A percentile compares a stretch with the other conserved stretches of the same genome.
Conservation (phyloP, 2,888 invertebrate genomes). For the Lasioglossum zephyrum region DNA sequence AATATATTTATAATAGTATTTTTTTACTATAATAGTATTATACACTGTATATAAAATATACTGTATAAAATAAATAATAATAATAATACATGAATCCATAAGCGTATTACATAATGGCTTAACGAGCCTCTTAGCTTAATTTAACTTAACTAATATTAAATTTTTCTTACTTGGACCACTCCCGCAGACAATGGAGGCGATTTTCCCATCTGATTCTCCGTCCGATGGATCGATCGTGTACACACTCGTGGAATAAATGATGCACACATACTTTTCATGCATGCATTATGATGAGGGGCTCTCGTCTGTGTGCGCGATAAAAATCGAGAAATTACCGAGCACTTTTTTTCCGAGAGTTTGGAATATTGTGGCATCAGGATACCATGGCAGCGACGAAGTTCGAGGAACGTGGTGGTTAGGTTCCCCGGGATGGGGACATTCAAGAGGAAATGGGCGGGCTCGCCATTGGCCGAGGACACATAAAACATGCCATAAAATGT, state of each 20-base stretch:
- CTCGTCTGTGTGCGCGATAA: neutral
- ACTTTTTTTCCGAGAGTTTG: conserved; percentile 74
- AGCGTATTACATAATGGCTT: no score
- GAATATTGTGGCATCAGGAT: conserved; percentile 78
- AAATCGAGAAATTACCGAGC: neutral
- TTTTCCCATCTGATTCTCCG: neutral
- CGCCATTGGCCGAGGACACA: conserved; percentile 70
- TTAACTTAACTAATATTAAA: no score
- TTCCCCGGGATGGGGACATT: conserved; percentile 40
- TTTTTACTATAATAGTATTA: no score
- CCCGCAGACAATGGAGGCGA: neutral
- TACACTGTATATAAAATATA: no score
- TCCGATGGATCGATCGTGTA: neutral
- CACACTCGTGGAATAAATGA: neutral
- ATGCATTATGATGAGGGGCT: neutral
- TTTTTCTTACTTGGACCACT: neutral
- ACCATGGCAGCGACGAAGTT: conserved; percentile 71
- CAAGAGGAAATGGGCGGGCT: conserved; percentile 44
- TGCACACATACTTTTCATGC: neutral
- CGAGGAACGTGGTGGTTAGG: conserved; percentile 26
- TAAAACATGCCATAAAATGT: conserved; percentile 74
- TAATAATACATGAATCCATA: no score
- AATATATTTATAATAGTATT: no score
- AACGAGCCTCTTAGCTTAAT: no score
- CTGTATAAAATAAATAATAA: no score